phyloP scores from a whole-genome alignment of 2,888 invertebrate genomes.

The Bombylius discolor region DNA sequence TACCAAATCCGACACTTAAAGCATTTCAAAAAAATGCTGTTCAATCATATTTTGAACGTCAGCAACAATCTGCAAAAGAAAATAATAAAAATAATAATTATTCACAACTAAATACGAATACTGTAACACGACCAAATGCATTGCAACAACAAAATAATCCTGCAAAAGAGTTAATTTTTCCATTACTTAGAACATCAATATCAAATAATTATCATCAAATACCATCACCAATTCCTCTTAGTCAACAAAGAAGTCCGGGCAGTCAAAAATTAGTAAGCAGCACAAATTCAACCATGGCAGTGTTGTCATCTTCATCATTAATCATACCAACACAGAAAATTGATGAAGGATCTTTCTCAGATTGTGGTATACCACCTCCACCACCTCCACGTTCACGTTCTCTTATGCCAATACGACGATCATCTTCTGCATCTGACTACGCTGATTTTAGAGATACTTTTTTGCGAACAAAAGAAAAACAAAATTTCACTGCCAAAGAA shows the following conservation, averaged over 20 bases:
- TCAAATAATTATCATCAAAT: slow-evolving; percentile 19
- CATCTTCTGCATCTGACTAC: slow-evolving; percentile 58
- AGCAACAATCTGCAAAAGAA: slow-evolving; percentile 36
- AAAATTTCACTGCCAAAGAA: slow-evolving; percentile 20
- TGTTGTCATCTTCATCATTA: not conserved
- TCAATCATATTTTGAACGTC: slow-evolving; percentile 66
- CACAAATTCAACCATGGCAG: slow-evolving; percentile 6
- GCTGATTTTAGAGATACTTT: slow-evolving; percentile 37
- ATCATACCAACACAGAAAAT: not conserved
- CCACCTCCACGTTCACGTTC: slow-evolving; percentile 33
- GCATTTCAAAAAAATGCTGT: slow-evolving; percentile 73
- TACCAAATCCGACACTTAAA: slow-evolving; percentile 60
- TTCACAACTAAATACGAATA: not conserved
- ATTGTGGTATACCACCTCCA: slow-evolving; percentile 24
- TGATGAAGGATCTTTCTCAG: slow-evolving; percentile 5
- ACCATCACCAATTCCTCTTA: not conserved
- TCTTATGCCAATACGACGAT: slow-evolving; percentile 37
- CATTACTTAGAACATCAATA: slow-evolving; percentile 29
- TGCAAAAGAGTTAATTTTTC: slow-evolving; percentile 15
- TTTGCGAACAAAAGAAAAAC: slow-evolving; percentile 16
- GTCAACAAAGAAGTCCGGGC: slow-evolving; percentile 1
- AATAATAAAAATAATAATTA: slow-evolving; percentile 10
- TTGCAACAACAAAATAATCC: slow-evolving; percentile 22
- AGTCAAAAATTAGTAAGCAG: not conserved
- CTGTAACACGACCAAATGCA: slow-evolving; percentile 26